phyloP scores from a whole-genome alignment of 2,888 invertebrate genomes.

The Pollenia labialis region DNA sequence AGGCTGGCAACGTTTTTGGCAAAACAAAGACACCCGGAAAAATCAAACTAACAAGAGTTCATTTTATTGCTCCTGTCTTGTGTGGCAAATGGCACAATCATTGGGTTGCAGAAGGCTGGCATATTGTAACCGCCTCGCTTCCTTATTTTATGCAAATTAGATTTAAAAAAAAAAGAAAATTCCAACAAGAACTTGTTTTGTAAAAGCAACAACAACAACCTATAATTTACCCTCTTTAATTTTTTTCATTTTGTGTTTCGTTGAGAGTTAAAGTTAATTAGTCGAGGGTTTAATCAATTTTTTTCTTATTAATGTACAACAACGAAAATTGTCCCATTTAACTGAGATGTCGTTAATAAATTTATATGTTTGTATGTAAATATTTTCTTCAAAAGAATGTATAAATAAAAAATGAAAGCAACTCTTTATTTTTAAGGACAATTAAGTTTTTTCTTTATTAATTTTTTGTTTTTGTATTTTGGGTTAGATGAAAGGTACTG shows the following conservation, averaged over 20 bases:
- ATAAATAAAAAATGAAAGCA: slow-evolving; percentile 1
- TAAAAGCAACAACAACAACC: slow-evolving; percentile 10
- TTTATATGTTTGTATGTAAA: background rate
- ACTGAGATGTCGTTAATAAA: slow-evolving; percentile 46
- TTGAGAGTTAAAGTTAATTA: slow-evolving; percentile 68
- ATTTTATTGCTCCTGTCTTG: slow-evolving; percentile 40
- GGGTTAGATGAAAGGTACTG: background rate
- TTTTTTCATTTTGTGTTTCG: slow-evolving; percentile 18
- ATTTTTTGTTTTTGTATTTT: background rate
- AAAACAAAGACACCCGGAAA: background rate
- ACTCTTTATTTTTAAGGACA: slow-evolving; percentile 40
- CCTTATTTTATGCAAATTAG: slow-evolving; percentile 67
- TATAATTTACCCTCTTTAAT: slow-evolving; percentile 55
- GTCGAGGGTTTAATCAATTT: slow-evolving; percentile 51
- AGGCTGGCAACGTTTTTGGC: background rate
- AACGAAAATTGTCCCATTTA: slow-evolving; percentile 12
- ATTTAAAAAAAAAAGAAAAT: slow-evolving; percentile 41
- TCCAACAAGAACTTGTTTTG: slow-evolving; percentile 1
- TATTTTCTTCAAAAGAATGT: background rate
- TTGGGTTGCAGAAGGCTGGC: slow-evolving; percentile 59
- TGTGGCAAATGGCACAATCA: slow-evolving; percentile 61
- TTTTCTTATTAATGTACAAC: slow-evolving; percentile 28
- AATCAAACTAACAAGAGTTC: too few species aligned
- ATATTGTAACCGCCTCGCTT: slow-evolving; percentile 64
- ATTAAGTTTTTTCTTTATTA: slow-evolving; percentile 41